Evolutionary conservation across 1,140 invertebrate genomes (phyloP).

Genomic region (Helicoverpa zea): DNA sequence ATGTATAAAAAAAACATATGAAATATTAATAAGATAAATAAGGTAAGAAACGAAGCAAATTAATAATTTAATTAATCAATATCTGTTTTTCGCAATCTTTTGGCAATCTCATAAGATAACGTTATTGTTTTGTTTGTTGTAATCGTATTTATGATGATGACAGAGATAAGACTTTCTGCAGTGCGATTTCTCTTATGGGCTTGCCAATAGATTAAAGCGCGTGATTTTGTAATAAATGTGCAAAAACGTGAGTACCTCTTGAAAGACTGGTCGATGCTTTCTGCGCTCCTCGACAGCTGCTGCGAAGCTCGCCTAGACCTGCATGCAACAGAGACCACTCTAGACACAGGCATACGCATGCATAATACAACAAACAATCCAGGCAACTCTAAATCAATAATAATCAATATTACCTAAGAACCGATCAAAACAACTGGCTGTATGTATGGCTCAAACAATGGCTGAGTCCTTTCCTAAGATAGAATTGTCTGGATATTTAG

Average conservation of each 20-base stretch:
- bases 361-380: slow-evolving; percentile 63
- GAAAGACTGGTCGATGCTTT: slow-evolving; percentile 86
- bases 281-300: slow-evolving; percentile 90
- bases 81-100: slow-evolving; percentile 6
- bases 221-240: slow-evolving; percentile 15
- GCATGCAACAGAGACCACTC: slow-evolving; percentile 84
- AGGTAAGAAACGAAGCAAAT: slow-evolving; percentile 4
- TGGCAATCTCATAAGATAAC: slow-evolving; percentile 25
- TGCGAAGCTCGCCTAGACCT: slow-evolving; percentile 94
- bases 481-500: slow-evolving; percentile 27
- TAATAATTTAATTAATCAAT: neutral
- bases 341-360: slow-evolving; percentile 80
- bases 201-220: slow-evolving; percentile 20
- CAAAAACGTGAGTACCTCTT: slow-evolving; percentile 72
- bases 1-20: neutral
- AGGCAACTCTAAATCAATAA: slow-evolving; percentile 48
- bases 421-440: neutral
- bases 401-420: neutral
- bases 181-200: slow-evolving; percentile 19
- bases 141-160: neutral
- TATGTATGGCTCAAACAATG: neutral
- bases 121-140: neutral
- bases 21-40: neutral
- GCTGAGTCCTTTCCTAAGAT: neutral
- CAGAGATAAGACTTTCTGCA: neutral